Conservation (phyloP, 2,113 vertebrate genomes). For the Strix uralensis region DNA sequence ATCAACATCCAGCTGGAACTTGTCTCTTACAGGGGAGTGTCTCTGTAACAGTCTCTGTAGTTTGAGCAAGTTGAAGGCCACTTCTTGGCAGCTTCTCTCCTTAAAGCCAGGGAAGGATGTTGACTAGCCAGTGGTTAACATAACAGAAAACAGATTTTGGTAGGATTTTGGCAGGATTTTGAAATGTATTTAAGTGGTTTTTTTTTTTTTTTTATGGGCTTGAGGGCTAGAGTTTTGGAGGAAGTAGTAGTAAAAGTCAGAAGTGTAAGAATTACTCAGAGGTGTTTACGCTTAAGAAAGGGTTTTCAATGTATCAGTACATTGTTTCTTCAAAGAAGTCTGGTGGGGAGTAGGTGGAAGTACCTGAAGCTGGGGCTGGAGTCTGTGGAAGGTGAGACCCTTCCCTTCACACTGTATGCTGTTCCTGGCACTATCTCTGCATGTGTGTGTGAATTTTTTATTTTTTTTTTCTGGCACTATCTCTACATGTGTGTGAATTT, state of each 20-base stretch:
- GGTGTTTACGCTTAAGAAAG: neutral
- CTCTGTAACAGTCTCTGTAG: neutral
- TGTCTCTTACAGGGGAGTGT: neutral
- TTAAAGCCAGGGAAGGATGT: neutral
- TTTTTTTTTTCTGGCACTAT: neutral
- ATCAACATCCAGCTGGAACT: neutral
- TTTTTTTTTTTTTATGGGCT: neutral
- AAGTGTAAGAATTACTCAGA: neutral
- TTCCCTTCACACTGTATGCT: neutral
- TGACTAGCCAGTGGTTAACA: neutral
- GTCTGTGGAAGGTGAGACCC: neutral
- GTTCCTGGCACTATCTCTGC: neutral
- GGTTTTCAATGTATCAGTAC: neutral
- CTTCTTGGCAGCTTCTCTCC: neutral
- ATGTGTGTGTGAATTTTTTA: neutral
- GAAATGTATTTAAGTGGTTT: neutral
- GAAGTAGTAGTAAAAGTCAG: neutral
- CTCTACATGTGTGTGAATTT: neutral
- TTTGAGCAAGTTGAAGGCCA: neutral
- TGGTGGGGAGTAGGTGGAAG: neutral
- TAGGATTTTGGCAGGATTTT: neutral
- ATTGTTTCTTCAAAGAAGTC: neutral
- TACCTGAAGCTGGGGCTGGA: neutral
- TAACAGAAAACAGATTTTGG: neutral
- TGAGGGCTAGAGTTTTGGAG: neutral